A percentile compares a stretch with the other conserved stretches of the same genome.
Evolutionary conservation across 2,888 invertebrate species (phyloP).

Genomic region (Crossocerus cetratus): DNA sequence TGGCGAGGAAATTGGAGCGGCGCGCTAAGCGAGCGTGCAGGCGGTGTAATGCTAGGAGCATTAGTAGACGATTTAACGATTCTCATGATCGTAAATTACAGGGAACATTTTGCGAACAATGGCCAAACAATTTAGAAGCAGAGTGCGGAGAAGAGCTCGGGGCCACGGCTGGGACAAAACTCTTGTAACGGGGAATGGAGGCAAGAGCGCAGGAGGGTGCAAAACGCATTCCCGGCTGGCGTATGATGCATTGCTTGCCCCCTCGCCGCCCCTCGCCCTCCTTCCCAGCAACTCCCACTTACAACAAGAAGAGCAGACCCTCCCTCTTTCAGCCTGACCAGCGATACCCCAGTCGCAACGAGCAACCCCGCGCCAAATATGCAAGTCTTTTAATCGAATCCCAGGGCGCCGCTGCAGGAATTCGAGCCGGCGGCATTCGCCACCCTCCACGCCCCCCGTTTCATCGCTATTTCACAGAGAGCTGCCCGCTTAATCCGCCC

Average conservation of each 20-base stretch:
- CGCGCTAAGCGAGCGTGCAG: not conserved
- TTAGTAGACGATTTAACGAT: constrained; percentile 40
- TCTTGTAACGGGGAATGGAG: constrained; percentile 38
- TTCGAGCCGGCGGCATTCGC: not conserved
- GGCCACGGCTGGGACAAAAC: constrained; percentile 30
- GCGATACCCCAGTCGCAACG: not conserved
- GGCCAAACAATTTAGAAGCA: constrained; percentile 55
- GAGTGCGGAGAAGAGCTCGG: constrained; percentile 39
- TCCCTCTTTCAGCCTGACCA: constrained; percentile 9
- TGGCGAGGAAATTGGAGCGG: too few species aligned
- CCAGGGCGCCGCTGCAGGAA: too few species aligned
- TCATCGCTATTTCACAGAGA: not conserved
- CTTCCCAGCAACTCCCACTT: constrained; percentile 38
- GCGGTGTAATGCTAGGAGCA: constrained; percentile 19
- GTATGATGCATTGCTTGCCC: constrained; percentile 46
- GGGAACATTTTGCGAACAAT: constrained; percentile 49
- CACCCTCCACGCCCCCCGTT: not conserved
- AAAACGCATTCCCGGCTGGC: constrained; percentile 47
- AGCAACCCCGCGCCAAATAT: constrained; percentile 28
- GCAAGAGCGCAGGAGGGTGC: constrained; percentile 32
- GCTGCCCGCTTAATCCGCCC: not conserved
- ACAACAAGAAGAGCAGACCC: not conserved
- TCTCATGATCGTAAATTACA: constrained; percentile 45
- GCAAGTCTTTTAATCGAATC: constrained; percentile 10
- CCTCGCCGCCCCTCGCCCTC: too few species aligned